Percentiles rank a stretch among this genome's conserved stretches.
Conservation (phyloP, 1,140 invertebrate genomes). For the Nasonia giraulti region DNA sequence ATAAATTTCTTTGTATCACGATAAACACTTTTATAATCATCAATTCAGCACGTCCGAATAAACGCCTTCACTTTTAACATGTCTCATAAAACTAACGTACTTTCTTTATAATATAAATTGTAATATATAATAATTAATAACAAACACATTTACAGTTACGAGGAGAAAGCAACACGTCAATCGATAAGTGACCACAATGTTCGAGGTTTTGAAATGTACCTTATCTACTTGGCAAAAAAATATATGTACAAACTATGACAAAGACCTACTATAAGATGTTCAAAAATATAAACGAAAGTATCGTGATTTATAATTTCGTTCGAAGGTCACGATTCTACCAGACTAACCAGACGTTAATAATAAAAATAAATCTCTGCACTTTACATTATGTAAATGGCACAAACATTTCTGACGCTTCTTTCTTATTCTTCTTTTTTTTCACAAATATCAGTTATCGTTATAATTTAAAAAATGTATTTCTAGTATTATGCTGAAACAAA, state of each 20-base stretch:
- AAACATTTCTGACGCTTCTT: constrained; percentile 28
- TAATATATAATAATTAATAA: constrained; percentile 42
- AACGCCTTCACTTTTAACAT: constrained; percentile 16
- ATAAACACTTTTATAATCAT: background rate
- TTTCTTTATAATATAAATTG: constrained; percentile 14
- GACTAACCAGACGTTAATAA: background rate
- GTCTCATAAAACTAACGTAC: constrained; percentile 17
- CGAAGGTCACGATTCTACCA: background rate
- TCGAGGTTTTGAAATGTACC: constrained; percentile 7
- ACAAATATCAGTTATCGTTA: constrained; percentile 20
- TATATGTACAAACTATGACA: constrained; percentile 44
- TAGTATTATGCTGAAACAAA: background rate
- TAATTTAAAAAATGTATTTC: constrained; percentile 12
- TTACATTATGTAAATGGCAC: constrained; percentile 50
- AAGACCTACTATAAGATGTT: constrained; percentile 16
- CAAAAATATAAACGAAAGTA: constrained; percentile 44
- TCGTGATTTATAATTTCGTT: constrained; percentile 30
- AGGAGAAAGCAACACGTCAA: constrained; percentile 4
- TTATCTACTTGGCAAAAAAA: constrained; percentile 23
- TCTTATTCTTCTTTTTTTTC: constrained; percentile 2
- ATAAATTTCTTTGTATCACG: constrained; percentile 7
- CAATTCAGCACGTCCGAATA: constrained; percentile 3
- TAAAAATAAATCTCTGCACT: constrained; percentile 50
- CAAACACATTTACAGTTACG: constrained; percentile 35
- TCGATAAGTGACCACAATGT: constrained; percentile 11